Evolutionary conservation across 2,797 vertebrate species (phyloP).

Genomic region (Cuculus canorus): DNA sequence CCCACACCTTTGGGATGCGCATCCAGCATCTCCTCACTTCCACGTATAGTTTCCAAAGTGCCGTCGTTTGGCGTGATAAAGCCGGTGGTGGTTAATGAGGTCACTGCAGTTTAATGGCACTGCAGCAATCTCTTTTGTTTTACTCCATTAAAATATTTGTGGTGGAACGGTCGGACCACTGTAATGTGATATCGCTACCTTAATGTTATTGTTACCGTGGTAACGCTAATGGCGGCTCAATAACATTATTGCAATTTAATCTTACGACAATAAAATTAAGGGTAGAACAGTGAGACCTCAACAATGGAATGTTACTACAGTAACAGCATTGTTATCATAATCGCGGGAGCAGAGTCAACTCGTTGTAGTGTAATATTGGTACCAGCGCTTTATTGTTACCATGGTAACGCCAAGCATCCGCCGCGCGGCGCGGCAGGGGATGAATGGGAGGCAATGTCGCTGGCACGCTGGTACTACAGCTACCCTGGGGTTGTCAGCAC

Average conservation of each 20-base stretch:
- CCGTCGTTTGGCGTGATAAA: neutral
- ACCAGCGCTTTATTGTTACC: conserved; percentile 1
- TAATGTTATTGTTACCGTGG: conserved; percentile 56
- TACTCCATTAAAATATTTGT: conserved; percentile 66
- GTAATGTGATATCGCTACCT: conserved; percentile 39
- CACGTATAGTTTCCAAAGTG: accelerated
- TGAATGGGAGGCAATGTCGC: conserved; percentile 22
- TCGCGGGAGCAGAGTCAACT: conserved; percentile 41
- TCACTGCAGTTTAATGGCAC: conserved; percentile 58
- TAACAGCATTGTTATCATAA: conserved; percentile 47
- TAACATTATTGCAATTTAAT: conserved; percentile 72
- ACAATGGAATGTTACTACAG: conserved; percentile 49
- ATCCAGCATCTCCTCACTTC: accelerated
- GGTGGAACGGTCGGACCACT: conserved; percentile 31
- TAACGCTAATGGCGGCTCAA: conserved; percentile 61
- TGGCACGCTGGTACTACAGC: neutral
- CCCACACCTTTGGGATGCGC: accelerated
- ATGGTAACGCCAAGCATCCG: conserved; percentile 14
- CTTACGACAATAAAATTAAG: conserved; percentile 65
- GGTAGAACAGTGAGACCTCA: conserved; percentile 48
- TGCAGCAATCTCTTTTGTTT: conserved; percentile 68
- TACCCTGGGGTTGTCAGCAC: neutral
- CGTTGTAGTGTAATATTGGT: neutral
- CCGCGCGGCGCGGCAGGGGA: neutral
- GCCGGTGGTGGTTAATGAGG: conserved; percentile 24